Evolutionary conservation across 2,113 vertebrate species (phyloP).

Genomic region (Sebastes schlegelii): DNA sequence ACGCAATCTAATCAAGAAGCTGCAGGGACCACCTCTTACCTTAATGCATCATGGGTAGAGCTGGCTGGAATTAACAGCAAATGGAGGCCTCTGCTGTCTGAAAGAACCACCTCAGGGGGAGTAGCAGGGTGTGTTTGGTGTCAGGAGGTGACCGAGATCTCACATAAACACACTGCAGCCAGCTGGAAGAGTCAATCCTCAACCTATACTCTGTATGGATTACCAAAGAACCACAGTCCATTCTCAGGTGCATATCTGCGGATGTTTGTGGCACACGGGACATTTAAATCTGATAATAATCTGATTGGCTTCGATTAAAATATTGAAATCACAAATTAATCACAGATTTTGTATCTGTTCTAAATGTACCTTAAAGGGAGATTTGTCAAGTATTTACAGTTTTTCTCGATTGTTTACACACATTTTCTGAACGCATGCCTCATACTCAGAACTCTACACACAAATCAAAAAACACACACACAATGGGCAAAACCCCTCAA

Average conservation of each 20-base stretch:
- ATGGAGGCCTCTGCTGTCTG: constrained; percentile 6
- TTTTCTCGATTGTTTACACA: too few species aligned
- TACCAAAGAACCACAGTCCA: background rate
- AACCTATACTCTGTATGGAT: background rate
- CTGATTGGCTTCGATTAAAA: too few species aligned
- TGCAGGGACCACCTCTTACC: constrained; percentile 11
- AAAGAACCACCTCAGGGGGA: constrained; percentile 3
- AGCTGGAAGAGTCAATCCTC: background rate
- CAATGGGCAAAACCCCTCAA: too few species aligned
- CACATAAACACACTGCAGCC: background rate
- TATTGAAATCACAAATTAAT: too few species aligned
- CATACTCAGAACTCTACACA: too few species aligned
- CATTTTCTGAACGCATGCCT: too few species aligned
- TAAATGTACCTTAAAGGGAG: too few species aligned
- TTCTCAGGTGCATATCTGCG: background rate
- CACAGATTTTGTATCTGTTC: too few species aligned
- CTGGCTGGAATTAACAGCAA: constrained; percentile 12
- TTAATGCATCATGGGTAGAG: constrained; percentile 1
- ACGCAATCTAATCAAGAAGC: constrained; percentile 11
- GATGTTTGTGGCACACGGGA: too few species aligned
- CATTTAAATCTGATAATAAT: too few species aligned
- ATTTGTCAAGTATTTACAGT: too few species aligned
- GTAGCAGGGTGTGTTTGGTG: constrained; percentile 5
- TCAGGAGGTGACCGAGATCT: background rate
- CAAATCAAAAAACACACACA: too few species aligned